Base-by-base conservation (phyloP, 53 echinoderm and acorn worm genomes). In the Crossaster papposus region DNA sequence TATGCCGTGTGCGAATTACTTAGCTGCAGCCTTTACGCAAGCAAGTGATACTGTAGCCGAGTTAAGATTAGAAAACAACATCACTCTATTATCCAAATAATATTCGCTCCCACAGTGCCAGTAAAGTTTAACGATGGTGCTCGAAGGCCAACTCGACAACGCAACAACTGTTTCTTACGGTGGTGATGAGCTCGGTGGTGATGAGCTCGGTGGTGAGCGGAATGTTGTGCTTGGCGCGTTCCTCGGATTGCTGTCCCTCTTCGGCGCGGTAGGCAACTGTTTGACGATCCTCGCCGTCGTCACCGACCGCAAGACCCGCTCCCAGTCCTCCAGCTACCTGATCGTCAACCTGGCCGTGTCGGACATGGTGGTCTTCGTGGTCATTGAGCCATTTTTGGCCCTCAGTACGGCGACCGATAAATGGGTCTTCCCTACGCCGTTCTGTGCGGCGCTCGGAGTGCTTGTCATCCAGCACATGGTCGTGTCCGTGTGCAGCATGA, bases 201-300 rank as follows among this genome's bases (percentile, higher is more conserved):
- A n/a, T n/a, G n/a, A n/a, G n/a, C n/a, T n/a, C n/a, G n/a, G n/a
- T n/a, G n/a, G 29, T 5, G 29, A 29, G 4, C 18, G 2, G 35
- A 36, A n/a, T 36, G 54, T 84, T 8, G 33, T 53, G 11, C 14
- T 84, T 9, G 84, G 54, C 14, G 73, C 30, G 72, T 22, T 50
- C 20, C 65, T 84, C 9, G 72, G 84, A 15, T 14, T 52, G 36
- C 17, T 72, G 30, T 84, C 84, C 51, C 1, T 84, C 34, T 84
- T 84, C 52, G 84, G 84, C 9, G 84, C 84, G 72, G 84, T 20
- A 51, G 84, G 84, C 20, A 84, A 84, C 84, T 51, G 71, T 30
- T 31, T 84, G 84, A 84, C 84, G 15, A 73, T 84, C 30, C 34
- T 84, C 10, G 84, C 72, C 17, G 73, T 84, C 29, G 15, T 84